phyloP scores from a whole-genome alignment of 92 coral and sea anemone species.

The Porites lobata region DNA sequence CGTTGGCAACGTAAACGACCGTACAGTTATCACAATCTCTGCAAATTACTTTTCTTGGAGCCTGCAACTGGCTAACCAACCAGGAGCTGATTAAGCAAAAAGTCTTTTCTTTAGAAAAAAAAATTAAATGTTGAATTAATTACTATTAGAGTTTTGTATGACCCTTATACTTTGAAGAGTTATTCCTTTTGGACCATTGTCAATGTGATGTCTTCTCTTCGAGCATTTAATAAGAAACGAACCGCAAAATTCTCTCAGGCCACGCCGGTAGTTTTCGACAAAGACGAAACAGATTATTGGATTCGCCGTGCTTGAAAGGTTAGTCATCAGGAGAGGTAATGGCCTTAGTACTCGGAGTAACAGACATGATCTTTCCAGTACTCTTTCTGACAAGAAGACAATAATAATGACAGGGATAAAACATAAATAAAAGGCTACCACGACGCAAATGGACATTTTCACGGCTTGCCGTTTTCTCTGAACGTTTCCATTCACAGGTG shows the following conservation, averaged over 20 bases:
- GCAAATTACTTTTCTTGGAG: too few relatives aligned
- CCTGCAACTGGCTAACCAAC: too few relatives aligned
- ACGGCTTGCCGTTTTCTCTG: neutral
- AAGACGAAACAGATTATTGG: constrained; percentile 66
- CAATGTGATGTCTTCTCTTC: neutral
- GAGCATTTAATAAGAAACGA: neutral
- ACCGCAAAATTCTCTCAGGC: neutral
- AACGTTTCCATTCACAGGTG: neutral
- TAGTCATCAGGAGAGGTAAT: too few relatives aligned
- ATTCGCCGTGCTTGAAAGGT: neutral
- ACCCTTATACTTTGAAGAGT: neutral
- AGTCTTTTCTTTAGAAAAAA: too few relatives aligned
- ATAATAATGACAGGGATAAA: neutral
- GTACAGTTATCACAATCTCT: too few relatives aligned
- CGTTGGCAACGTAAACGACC: too few relatives aligned
- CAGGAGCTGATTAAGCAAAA: too few relatives aligned
- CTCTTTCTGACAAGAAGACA: neutral
- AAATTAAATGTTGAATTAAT: too few relatives aligned
- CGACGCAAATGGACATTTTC: neutral
- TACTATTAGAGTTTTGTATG: too few relatives aligned
- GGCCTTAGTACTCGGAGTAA: neutral
- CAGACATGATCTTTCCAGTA: neutral
- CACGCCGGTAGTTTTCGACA: constrained; percentile 59
- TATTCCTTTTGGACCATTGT: neutral
- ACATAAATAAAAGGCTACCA: neutral